A percentile compares a stretch with the other conserved stretches of the same genome.
Evolutionary conservation across 2,888 invertebrate species (phyloP).

Genomic region (Nemotelus nigrinus): DNA sequence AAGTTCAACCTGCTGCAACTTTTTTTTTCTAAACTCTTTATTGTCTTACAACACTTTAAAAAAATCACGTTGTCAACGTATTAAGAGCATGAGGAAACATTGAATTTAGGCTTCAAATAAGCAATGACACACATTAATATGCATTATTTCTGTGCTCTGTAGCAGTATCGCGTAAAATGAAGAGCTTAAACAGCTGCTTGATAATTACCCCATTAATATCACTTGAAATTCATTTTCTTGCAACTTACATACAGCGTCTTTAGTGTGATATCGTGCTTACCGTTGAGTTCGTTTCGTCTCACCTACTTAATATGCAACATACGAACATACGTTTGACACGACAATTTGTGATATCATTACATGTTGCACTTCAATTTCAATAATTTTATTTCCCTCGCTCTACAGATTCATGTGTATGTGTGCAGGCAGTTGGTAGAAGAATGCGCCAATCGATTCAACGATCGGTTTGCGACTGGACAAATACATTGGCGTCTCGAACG

Average conservation of each 20-base stretch:
- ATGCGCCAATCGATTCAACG: background rate
- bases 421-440: background rate
- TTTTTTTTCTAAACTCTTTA: too few relatives aligned
- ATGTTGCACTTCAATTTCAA: slow-evolving; percentile 38
- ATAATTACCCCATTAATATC: slow-evolving; percentile 44
- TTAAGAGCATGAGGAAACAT: too few relatives aligned
- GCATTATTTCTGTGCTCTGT: background rate
- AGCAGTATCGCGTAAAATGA: slow-evolving; percentile 30
- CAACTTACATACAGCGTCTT: background rate
- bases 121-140: too few relatives aligned
- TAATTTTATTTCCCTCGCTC: slow-evolving; percentile 10
- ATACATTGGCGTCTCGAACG: too few relatives aligned
- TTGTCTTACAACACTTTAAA: too few relatives aligned
- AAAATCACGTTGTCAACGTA: too few relatives aligned
- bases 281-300: background rate
- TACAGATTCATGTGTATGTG: background rate
- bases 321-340: slow-evolving; percentile 36
- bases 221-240: slow-evolving; percentile 2
- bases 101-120: too few relatives aligned
- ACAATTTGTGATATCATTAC: slow-evolving; percentile 41
- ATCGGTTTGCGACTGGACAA: background rate
- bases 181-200: slow-evolving; percentile 41
- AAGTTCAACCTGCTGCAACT: too few relatives aligned
- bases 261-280: background rate
- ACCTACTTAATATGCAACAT: slow-evolving; percentile 38